Evolutionary conservation across 2,797 vertebrate species (phyloP).

Genomic region (Mycteria americana): DNA sequence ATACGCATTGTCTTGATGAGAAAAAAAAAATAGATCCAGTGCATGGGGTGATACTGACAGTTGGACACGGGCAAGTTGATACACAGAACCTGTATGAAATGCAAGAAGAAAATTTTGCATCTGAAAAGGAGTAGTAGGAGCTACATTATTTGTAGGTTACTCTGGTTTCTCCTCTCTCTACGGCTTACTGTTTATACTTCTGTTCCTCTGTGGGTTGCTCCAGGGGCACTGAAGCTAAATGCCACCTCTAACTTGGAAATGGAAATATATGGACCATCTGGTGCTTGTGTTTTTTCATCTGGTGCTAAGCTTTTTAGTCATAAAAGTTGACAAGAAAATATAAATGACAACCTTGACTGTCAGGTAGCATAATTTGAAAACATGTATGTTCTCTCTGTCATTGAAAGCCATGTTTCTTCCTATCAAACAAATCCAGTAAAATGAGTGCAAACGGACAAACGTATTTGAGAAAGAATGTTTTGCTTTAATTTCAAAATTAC

Average conservation of each 20-base stretch:
- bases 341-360: background rate
- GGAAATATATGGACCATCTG: background rate
- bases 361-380: background rate
- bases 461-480: background rate
- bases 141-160: background rate
- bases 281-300: background rate
- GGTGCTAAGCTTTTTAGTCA: background rate
- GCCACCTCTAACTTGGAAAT: background rate
- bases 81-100: background rate
- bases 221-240: background rate
- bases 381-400: background rate
- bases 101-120: background rate
- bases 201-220: background rate
- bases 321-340: background rate
- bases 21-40: background rate
- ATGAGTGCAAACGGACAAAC: background rate
- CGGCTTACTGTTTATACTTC: background rate
- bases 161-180: background rate
- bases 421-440: background rate
- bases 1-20: fast-evolving
- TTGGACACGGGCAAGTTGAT: background rate
- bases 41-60: background rate
- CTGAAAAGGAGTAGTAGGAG: background rate
- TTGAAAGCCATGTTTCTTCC: background rate
- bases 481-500: background rate